A percentile compares a stretch with the other conserved stretches of the same genome.
phyloP scores from a whole-genome alignment of 2,888 invertebrate species.

The Ferrisia virgata region DNA sequence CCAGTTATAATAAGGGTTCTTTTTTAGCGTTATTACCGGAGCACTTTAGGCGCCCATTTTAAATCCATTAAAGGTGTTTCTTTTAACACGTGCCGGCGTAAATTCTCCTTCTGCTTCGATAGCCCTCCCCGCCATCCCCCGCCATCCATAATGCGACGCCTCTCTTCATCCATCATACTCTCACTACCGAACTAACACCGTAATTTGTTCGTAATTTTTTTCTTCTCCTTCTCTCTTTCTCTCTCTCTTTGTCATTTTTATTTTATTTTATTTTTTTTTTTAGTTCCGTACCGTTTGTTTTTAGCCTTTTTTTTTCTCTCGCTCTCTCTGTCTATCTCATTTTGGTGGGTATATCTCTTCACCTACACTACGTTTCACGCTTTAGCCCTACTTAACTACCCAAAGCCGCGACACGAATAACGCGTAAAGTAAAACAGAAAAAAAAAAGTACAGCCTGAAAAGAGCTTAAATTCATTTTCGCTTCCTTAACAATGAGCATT shows the following conservation, averaged over 20 bases:
- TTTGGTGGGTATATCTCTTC: no score
- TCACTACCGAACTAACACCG: not conserved
- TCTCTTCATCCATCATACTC: not conserved
- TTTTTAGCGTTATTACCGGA: not conserved
- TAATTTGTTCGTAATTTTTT: not conserved
- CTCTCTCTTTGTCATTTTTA: not conserved
- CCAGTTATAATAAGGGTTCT: not conserved
- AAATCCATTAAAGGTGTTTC: conserved; percentile 15
- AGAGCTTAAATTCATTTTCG: not conserved
- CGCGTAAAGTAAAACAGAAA: not conserved
- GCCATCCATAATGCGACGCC: no score
- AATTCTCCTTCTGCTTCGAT: not conserved
- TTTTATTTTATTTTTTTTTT: no score
- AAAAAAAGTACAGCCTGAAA: not conserved
- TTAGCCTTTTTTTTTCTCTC: not conserved
- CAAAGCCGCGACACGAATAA: not conserved
- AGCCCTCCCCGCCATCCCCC: not conserved
- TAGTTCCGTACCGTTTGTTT: no score
- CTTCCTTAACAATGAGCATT: not conserved
- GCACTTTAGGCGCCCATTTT: conserved; percentile 8
- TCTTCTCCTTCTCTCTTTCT: not conserved
- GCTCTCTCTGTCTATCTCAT: not conserved
- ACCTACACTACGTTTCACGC: no score
- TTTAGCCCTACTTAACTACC: not conserved
- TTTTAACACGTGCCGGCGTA: not conserved